Evolutionary conservation across 2,888 invertebrate species (phyloP).

Genomic region (Digitonthophagus gazella): DNA sequence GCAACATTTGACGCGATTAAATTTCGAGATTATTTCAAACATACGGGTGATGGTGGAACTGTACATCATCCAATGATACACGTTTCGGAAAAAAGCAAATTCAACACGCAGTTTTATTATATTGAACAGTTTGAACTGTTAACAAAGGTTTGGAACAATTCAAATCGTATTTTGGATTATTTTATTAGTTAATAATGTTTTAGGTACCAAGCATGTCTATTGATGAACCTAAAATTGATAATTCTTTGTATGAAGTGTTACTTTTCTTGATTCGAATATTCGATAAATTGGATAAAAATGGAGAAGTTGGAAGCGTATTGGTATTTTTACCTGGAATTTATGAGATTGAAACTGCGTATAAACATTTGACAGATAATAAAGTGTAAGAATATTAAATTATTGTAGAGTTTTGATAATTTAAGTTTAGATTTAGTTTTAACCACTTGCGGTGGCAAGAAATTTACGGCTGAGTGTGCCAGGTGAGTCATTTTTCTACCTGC

Average conservation of each 20-base stretch:
- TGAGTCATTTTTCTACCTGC: too few relatives aligned
- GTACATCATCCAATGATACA: conserved; percentile 59
- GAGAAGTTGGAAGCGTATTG: conserved; percentile 64
- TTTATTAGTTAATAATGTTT: conserved; percentile 19
- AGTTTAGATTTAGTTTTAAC: not conserved
- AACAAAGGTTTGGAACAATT: conserved; percentile 39
- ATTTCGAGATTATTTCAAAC: conserved; percentile 67
- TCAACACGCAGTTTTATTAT: conserved; percentile 62
- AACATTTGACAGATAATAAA: conserved; percentile 39
- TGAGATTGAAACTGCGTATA: conserved; percentile 76
- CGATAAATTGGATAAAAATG: conserved; percentile 60
- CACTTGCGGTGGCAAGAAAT: not conserved
- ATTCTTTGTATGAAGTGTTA: conserved; percentile 48
- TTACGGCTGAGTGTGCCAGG: too few relatives aligned
- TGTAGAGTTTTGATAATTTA: not conserved
- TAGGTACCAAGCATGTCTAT: conserved; percentile 58
- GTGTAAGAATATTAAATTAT: conserved; percentile 14
- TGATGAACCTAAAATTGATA: conserved; percentile 57
- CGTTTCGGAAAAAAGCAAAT: conserved; percentile 56
- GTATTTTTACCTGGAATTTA: conserved; percentile 86
- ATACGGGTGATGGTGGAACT: conserved; percentile 45
- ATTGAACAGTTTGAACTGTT: conserved; percentile 52
- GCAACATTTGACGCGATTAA: conserved; percentile 80
- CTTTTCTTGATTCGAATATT: conserved; percentile 60
- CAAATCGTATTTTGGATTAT: conserved; percentile 22